Conservation (phyloP, 2,888 invertebrate genomes). For the Acanthosepion pharaonis region DNA sequence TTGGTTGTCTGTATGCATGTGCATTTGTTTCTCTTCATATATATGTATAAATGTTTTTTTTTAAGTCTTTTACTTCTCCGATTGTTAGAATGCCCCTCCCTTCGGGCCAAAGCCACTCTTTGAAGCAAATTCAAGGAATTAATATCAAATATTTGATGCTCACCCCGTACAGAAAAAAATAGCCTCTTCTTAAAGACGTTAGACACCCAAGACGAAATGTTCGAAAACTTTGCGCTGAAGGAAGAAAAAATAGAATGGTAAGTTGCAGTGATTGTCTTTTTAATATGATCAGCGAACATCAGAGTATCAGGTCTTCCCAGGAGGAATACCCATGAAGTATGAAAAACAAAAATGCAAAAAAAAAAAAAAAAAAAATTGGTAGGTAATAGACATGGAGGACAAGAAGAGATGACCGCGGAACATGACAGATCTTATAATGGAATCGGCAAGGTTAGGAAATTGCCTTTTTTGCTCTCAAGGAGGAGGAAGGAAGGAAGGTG, state of each 20-base stretch:
- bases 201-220: slow-evolving; percentile 21
- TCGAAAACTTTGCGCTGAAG: not conserved
- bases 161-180: slow-evolving; percentile 33
- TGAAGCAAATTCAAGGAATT: not conserved
- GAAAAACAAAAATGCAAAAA: not conserved
- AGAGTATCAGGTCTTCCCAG: not conserved
- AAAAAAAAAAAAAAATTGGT: not conserved
- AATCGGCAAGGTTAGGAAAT: not conserved
- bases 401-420: slow-evolving; percentile 17
- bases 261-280: not conserved
- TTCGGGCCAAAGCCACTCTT: not conserved
- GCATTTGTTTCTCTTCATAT: not conserved
- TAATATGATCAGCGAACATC: not conserved
- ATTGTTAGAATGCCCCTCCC: not conserved
- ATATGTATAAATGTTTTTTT: not conserved
- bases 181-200: slow-evolving; percentile 4
- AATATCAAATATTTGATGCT: slow-evolving; percentile 23
- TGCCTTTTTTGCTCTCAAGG: not conserved
- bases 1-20: too few relatives aligned
- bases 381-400: not conserved
- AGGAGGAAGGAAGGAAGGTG: not conserved
- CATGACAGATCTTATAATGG: slow-evolving; percentile 33
- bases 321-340: not conserved
- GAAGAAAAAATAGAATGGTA: slow-evolving; percentile 13
- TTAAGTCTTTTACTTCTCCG: not conserved